These are phyloP conservation scores for Aphrophora alni DNA, from an alignment of 2,888 invertebrate species.

Conservation along the genomic window DNA sequence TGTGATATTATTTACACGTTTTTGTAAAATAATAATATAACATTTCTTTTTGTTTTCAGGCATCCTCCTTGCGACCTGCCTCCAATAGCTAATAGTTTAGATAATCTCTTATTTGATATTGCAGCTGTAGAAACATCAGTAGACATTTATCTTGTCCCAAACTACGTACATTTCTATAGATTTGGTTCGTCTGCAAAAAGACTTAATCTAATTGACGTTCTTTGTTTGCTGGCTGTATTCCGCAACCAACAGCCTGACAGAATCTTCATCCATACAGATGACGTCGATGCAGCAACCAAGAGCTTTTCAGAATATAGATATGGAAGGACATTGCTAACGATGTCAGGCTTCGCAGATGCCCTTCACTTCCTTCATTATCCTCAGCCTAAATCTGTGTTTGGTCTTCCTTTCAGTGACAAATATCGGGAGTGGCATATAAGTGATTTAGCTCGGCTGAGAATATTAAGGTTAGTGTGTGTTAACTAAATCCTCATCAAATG, in stretches of 20 bases:
- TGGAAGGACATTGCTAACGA: conserved; percentile 7
- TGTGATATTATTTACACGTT: too few relatives aligned
- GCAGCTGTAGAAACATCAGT: not conserved
- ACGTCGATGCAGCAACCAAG: not conserved
- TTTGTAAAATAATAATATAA: too few relatives aligned
- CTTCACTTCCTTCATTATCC: not conserved
- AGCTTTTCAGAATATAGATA: not conserved
- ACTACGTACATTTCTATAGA: conserved; percentile 22
- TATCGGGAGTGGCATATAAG: not conserved
- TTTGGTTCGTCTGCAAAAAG: not conserved
- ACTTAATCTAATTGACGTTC: conserved; percentile 10
- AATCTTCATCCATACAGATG: conserved; percentile 24
- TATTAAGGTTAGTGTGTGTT: conserved; percentile 15
- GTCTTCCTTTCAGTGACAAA: not conserved
- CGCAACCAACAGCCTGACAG: conserved; percentile 2
- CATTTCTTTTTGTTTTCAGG: not conserved
- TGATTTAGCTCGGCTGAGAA: conserved; percentile 14
- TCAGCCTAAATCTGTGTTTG: conserved; percentile 16
- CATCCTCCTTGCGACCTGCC: not conserved
- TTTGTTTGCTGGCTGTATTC: conserved; percentile 13
- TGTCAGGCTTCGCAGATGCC: not conserved
- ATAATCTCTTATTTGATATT: not conserved
- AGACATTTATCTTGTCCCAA: not conserved
- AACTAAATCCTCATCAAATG: not conserved
- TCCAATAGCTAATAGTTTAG: not conserved